Evolutionary conservation across 92 coral and sea anemone species (phyloP), one percentile per base, ranked within the genome.

Genomic region (Porites lobata): DNA sequence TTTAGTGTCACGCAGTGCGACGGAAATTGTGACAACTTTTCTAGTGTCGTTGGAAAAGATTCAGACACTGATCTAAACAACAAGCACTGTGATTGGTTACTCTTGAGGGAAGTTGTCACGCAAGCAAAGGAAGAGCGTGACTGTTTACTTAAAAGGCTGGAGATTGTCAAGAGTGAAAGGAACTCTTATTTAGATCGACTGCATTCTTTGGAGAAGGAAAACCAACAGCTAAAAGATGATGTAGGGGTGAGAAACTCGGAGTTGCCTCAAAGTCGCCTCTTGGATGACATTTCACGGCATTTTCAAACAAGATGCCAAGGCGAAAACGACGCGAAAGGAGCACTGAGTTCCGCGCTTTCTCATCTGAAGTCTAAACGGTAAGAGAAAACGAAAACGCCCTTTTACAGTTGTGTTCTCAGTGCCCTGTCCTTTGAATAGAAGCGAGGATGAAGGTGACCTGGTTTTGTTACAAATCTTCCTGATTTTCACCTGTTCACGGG

Each of bases 321-420:
- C 77, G 92, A 72, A 24, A 86, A 66, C 66, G 75, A 87, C 75
- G 65, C 89, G 18, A 93, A 91, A 57, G 94, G 90, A 61, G 81
- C 93, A 0, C 77, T 95, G 11, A 86, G 86, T 66, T 91, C 98
- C 29, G 95, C 93, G 2, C 94, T 95, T 57, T 90, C 98, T 15
- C 98, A 91, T 69, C 74, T 95, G 77, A 87, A 90, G 29, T 95
- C 98, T 7, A 95, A 95, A 74, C 82, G 98, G 98, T 95, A 72
- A 20, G 94, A 52, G 18, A 19, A 47, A 14, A 1, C 4, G 14
- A 47, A 73, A 47, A 74, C 32, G 53, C 7, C 6, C 78, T 7
- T 13, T 24, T 8, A 22, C 15, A 7, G 9, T 4, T 8, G 19
- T 14, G 0, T 38, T 38, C 47, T 38, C 47, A 38, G 47, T 38